Evolutionary conservation across 2,797 vertebrate genomes (phyloP).

Genomic region (Glyptemys insculpta): DNA sequence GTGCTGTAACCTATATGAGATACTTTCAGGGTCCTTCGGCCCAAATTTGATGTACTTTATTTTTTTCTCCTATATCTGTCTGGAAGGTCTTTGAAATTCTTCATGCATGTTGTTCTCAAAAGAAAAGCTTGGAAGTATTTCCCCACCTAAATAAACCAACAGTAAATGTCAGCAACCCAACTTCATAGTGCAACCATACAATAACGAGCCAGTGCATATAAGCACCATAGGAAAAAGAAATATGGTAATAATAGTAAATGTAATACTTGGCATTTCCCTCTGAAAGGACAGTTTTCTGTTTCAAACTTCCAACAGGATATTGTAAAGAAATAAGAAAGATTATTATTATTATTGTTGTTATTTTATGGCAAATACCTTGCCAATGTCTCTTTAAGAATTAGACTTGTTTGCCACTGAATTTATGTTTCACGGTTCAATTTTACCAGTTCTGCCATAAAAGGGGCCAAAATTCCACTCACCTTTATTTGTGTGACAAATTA

Average conservation of each 20-base stretch:
- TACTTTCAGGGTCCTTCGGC: not conserved
- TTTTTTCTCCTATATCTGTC: conserved; percentile 25
- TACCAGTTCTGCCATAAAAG: not conserved
- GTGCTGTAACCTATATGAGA: not conserved
- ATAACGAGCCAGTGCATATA: not conserved
- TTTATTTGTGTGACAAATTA: not conserved
- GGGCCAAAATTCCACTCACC: not conserved
- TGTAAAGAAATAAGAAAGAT: conserved; percentile 13
- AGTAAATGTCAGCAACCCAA: not conserved
- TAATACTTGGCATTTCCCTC: not conserved
- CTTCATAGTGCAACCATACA: not conserved
- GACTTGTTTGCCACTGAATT: not conserved
- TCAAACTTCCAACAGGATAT: fast-evolving
- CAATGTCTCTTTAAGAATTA: conserved; percentile 1
- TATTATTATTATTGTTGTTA: not conserved
- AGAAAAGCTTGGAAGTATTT: not conserved
- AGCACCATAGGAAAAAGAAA: not conserved
- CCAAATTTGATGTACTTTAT: not conserved
- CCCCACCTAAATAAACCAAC: not conserved
- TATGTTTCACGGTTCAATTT: not conserved
- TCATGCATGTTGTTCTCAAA: conserved; percentile 10
- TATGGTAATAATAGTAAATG: not conserved
- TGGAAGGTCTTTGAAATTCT: not conserved
- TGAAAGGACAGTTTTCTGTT: not conserved
- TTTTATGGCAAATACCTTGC: not conserved